Evolutionary conservation across 2,797 vertebrate species (phyloP), one percentile per base, ranked within the genome.

Genomic region (Siniperca scherzeri): DNA sequence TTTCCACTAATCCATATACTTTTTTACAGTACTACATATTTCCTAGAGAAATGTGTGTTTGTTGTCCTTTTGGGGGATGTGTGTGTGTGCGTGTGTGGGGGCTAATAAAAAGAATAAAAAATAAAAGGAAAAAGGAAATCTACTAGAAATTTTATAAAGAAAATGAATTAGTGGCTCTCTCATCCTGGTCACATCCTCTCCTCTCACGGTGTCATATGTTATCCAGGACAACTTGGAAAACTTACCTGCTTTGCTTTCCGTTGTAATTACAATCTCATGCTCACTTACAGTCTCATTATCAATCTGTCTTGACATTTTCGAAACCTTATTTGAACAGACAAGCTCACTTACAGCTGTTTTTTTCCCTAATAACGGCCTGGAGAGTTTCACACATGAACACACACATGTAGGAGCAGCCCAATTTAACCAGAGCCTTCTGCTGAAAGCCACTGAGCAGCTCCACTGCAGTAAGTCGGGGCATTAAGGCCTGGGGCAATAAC

Each of bases 401-500:
- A 30, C 14, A 38, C 11, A 56, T 21, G 36, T n/a, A 21, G 4
- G 25, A 59, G 40, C 46, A 52, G 66, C 33, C 19, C 21, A 53
- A 11, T 64, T 30, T 30, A 77, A 61, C 40, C 27, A 0, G 27
- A 61, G 33, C 62, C 21, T 57, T 50, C 42, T 46, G 33, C 25
- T 70, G 17, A 57, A 66, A 17, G 17, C 44, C 38, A n/a, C 22
- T 3, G 22, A 61, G 36, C 50, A 56, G 64, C 65, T 80, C n/a
- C 48, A 44, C 38, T n/a, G 33, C 67, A 70, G 16, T 27, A 62
- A 40, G 36, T 7, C 5, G 0, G 40, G 30, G 44, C 36, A 38
- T 56, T 70, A 30, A 65, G 27, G 42, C 81, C 79, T 2, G 22
- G 16, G 80, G 91, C 84, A 14, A 13, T 16, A 30, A 22, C 46